Percentiles rank a stretch among this genome's conserved stretches.
phyloP scores from a whole-genome alignment of 37 sponge, comb jelly and placozoan genomes.

The Dysidea cf. avara region DNA sequence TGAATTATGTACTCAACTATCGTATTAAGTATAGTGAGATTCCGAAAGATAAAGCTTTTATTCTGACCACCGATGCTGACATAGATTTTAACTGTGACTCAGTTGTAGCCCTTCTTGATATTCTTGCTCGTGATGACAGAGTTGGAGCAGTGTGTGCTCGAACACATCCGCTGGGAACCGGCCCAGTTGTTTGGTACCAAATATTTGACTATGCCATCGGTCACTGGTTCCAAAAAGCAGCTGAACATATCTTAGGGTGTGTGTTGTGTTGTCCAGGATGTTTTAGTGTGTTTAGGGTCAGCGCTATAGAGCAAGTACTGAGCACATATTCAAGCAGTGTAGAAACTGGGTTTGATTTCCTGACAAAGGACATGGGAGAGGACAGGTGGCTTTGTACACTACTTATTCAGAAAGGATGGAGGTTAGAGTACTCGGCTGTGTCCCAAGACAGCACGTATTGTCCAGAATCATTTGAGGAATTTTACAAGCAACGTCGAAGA shows the following conservation, averaged over 20 bases:
- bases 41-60: slow-evolving; percentile 68
- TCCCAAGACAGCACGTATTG: no score
- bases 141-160: slow-evolving; percentile 88
- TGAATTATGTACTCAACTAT: slow-evolving; percentile 80
- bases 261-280: slow-evolving; percentile 92
- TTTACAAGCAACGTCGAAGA: slow-evolving; percentile 84
- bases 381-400: slow-evolving; percentile 95
- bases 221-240: no score
- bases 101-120: no score
- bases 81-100: slow-evolving; percentile 82
- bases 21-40: slow-evolving; percentile 30
- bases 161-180: slow-evolving; percentile 84
- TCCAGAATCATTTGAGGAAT: slow-evolving; percentile 90
- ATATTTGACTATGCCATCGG: no score
- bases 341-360: no score
- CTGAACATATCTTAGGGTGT: slow-evolving; percentile 83
- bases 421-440: slow-evolving; percentile 84
- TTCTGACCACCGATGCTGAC: slow-evolving; percentile 93
- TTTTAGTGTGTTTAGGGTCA: no score
- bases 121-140: slow-evolving; percentile 55
- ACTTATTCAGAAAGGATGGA: slow-evolving; percentile 80
- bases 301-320: no score
- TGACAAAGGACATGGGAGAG: slow-evolving; percentile 94
- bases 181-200: no score
- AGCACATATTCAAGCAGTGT: no score